Conservation (phyloP, 2,888 invertebrate genomes). For the Escarpia spicata region DNA sequence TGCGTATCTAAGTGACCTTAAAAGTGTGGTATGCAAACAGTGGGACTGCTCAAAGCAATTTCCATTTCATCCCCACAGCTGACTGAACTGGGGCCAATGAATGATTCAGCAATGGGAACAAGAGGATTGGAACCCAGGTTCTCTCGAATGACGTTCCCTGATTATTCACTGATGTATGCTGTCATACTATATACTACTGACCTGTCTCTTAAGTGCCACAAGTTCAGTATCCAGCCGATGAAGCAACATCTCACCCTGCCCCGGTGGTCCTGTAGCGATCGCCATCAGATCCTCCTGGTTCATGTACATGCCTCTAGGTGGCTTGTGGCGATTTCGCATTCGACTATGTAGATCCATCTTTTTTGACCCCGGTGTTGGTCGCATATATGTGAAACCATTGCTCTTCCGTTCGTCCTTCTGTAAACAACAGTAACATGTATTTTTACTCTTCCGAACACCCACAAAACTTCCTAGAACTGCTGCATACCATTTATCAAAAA, state of each 20-base stretch:
- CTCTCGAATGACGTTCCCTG: no score
- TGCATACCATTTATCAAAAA: not conserved
- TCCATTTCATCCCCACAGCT: no score
- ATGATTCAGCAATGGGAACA: no score
- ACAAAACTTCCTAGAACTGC: not conserved
- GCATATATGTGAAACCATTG: constrained; percentile 21
- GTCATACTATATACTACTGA: constrained; percentile 72
- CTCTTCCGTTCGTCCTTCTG: constrained; percentile 38
- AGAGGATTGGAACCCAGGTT: no score
- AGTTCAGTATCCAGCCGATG: constrained; percentile 87
- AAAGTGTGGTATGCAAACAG: no score
- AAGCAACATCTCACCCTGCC: constrained; percentile 84
- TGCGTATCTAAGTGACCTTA: not conserved
- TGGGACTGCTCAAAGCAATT: no score
- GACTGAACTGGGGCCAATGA: no score
- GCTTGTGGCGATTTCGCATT: constrained; percentile 74
- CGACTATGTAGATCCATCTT: constrained; percentile 71
- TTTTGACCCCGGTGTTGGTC: constrained; percentile 38
- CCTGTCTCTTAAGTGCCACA: constrained; percentile 93
- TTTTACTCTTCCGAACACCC: not conserved
- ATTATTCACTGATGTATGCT: not conserved
- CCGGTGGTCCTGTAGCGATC: constrained; percentile 81
- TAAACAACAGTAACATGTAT: not conserved
- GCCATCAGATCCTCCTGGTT: constrained; percentile 95
- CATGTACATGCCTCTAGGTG: constrained; percentile 96